A percentile compares a stretch with the other conserved stretches of the same genome.
phyloP scores from a whole-genome alignment of 2,797 vertebrate genomes.

The Phrynocephalus forsythii region DNA sequence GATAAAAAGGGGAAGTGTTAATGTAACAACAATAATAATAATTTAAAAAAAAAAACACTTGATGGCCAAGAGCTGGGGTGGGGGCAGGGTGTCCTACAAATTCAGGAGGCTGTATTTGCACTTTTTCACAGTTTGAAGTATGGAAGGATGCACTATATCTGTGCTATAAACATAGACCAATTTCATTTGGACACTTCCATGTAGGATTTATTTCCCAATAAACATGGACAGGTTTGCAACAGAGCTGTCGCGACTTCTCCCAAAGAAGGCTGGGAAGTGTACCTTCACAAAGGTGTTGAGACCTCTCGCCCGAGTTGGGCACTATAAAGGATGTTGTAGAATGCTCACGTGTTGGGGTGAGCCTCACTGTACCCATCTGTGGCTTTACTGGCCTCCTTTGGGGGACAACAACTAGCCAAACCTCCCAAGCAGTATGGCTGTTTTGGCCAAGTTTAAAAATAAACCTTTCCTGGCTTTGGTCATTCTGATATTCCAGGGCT shows the following conservation, averaged over 20 bases:
- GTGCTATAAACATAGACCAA: neutral
- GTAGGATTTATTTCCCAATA: neutral
- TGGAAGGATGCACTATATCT: neutral
- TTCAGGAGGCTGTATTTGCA: neutral
- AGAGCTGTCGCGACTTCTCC: neutral
- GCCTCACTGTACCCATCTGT: neutral
- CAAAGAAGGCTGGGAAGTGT: neutral
- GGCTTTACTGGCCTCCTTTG: neutral
- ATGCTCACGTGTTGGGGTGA: neutral
- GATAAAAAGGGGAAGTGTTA: no score
- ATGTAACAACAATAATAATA: no score
- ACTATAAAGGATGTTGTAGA: neutral
- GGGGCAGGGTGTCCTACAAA: neutral
- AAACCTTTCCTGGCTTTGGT: no score
- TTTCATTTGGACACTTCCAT: neutral
- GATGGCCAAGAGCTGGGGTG: neutral
- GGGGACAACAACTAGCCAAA: neutral
- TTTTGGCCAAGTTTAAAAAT: no score
- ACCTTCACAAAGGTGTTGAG: neutral
- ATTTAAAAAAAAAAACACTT: neutral
- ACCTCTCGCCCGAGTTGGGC: neutral
- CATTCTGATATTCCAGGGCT: neutral
- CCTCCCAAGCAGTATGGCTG: no score
- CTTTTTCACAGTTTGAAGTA: neutral
- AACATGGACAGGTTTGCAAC: neutral